phyloP scores from a whole-genome alignment of 1,140 invertebrate species.

The Caenorhabditis latens region DNA sequence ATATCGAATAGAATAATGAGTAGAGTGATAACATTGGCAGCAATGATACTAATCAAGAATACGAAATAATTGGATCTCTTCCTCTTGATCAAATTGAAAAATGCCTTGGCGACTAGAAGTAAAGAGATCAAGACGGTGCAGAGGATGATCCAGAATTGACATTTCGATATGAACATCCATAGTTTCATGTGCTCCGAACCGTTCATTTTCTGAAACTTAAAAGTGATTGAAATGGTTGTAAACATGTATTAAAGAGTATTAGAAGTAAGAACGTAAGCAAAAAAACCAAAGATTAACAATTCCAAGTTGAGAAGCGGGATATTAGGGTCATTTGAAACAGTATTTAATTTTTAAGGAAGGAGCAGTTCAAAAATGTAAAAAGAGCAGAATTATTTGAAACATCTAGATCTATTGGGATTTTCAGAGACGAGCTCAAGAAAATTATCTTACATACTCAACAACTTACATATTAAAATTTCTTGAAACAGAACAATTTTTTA shows the following conservation, averaged over 20 bases:
- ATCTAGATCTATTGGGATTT: no score
- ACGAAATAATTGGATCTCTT: slow-evolving; percentile 48
- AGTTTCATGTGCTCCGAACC: slow-evolving; percentile 26
- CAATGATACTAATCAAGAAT: slow-evolving; percentile 6
- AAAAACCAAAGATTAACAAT: no score
- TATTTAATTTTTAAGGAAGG: no score
- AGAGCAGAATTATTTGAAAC: no score
- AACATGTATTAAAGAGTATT: neutral
- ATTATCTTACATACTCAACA: no score
- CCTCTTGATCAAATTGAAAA: slow-evolving; percentile 42
- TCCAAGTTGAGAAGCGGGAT: no score
- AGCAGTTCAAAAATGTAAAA: no score
- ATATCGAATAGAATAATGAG: slow-evolving; percentile 46
- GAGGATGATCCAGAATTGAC: slow-evolving; percentile 44
- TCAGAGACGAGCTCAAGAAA: no score
- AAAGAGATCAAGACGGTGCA: neutral
- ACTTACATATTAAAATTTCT: no score
- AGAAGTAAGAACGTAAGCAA: no score
- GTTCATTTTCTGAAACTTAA: slow-evolving; percentile 1
- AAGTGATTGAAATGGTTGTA: neutral
- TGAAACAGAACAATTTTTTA: no score
- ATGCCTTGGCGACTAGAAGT: slow-evolving; percentile 20
- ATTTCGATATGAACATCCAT: slow-evolving; percentile 43
- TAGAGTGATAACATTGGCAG: slow-evolving; percentile 8
- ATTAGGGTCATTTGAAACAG: no score